Percentiles rank a stretch among this genome's conserved stretches.
These are phyloP conservation scores for Dusona sp. DNA, from an alignment of 2,888 invertebrate species.

Conservation along the genomic window DNA sequence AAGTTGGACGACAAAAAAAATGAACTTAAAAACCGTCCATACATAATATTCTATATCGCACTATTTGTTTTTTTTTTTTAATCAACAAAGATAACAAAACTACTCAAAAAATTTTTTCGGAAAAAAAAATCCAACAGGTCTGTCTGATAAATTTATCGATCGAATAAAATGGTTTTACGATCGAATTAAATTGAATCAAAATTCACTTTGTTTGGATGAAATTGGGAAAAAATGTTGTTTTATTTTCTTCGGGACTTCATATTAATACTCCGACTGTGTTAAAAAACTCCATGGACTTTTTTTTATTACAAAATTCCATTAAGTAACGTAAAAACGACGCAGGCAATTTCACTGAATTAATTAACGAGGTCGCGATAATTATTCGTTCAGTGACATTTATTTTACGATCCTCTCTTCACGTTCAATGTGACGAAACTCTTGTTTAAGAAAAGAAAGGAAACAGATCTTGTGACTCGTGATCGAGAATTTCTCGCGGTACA, in stretches of 20 bases:
- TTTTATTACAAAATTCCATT: not conserved
- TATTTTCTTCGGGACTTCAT: not conserved
- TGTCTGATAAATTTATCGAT: not conserved
- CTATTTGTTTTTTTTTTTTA: not conserved
- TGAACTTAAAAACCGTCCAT: not conserved
- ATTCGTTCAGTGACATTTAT: slow-evolving; percentile 61
- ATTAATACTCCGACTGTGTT: too few species aligned
- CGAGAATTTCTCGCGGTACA: slow-evolving; percentile 3
- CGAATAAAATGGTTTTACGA: too few species aligned
- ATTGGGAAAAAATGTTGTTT: not conserved
- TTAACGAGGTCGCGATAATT: slow-evolving; percentile 53
- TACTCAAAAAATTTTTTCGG: too few species aligned
- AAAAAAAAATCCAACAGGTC: too few species aligned
- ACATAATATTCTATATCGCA: too few species aligned
- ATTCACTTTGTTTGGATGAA: not conserved
- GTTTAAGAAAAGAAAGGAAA: slow-evolving; percentile 28
- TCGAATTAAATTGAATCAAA: too few species aligned
- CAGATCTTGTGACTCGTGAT: slow-evolving; percentile 8
- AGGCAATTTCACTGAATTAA: slow-evolving; percentile 4
- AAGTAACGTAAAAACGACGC: slow-evolving; percentile 5
- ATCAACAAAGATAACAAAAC: not conserved
- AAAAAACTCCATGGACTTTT: not conserved
- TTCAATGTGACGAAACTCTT: slow-evolving; percentile 38
- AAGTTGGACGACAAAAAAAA: not conserved
- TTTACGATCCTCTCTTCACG: slow-evolving; percentile 38